phyloP scores from a whole-genome alignment of 2,888 invertebrate genomes.

The Pandemis heparana region DNA sequence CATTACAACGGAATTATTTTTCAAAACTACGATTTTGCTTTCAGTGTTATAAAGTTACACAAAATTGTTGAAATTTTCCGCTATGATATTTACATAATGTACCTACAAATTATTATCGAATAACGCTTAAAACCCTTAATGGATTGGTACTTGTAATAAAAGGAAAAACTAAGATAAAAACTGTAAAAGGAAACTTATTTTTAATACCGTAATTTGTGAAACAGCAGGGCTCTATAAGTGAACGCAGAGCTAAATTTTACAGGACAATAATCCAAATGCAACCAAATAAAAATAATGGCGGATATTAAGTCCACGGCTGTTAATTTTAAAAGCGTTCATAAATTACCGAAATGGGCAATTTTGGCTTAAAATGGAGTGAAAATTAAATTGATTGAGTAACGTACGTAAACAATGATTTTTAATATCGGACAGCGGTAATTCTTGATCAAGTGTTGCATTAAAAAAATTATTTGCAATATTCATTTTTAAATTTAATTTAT shows the following conservation, averaged over 20 bases:
- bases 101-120: too few relatives aligned
- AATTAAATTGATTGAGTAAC: background rate
- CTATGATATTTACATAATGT: too few relatives aligned
- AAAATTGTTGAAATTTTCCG: too few relatives aligned
- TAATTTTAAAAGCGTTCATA: conserved; percentile 26
- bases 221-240: background rate
- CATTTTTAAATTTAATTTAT: too few relatives aligned
- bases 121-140: too few relatives aligned
- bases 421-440: background rate
- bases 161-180: too few relatives aligned
- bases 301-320: conserved; percentile 22
- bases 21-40: too few relatives aligned
- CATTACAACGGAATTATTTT: too few relatives aligned
- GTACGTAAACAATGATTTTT: background rate
- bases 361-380: conserved; percentile 14
- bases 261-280: conserved; percentile 24
- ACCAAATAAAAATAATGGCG: conserved; percentile 21
- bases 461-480: too few relatives aligned
- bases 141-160: too few relatives aligned
- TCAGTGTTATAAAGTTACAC: too few relatives aligned
- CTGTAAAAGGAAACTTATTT: background rate
- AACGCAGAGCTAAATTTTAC: background rate
- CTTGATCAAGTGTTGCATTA: too few relatives aligned
- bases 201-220: background rate
- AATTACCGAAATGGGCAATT: conserved; percentile 21